Conservation (phyloP, 1,140 invertebrate genomes). For the Sarcophaga peregrina region DNA sequence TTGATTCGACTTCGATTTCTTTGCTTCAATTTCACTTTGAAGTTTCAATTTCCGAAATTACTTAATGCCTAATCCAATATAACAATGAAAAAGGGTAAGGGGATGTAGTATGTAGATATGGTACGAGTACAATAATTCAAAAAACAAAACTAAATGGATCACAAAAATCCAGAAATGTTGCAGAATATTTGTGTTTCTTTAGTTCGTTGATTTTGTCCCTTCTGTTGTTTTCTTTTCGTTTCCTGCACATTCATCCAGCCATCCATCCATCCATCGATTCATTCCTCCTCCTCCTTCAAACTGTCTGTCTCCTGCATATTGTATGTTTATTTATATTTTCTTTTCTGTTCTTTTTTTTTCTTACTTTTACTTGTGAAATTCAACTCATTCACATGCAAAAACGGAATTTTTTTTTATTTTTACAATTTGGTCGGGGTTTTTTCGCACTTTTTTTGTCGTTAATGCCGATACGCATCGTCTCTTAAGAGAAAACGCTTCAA, state of each 20-base stretch:
- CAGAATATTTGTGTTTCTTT: background rate
- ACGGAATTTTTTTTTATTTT: background rate
- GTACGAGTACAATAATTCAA: background rate
- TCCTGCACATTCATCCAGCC: no score
- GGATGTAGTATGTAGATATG: no score
- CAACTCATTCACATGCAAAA: slow-evolving; percentile 14
- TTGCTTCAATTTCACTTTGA: no score
- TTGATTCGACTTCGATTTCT: no score
- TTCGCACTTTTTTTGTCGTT: background rate
- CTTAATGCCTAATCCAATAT: background rate
- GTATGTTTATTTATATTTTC: background rate
- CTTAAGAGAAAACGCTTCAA: background rate
- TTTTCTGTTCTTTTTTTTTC: background rate
- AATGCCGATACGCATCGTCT: slow-evolving; percentile 8
- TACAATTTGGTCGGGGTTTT: background rate
- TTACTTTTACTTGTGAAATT: background rate
- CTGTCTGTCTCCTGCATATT: background rate
- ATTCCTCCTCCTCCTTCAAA: no score
- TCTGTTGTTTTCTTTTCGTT: no score
- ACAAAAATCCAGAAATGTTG: slow-evolving; percentile 1
- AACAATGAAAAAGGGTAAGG: background rate
- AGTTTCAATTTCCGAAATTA: background rate
- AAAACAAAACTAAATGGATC: slow-evolving; percentile 14
- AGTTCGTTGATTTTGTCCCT: background rate
- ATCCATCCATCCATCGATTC: no score